Evolutionary conservation across 2,797 vertebrate species (phyloP), one percentile per base, ranked within the genome.

Genomic region (Ctenochaetus hawaiiensis): DNA sequence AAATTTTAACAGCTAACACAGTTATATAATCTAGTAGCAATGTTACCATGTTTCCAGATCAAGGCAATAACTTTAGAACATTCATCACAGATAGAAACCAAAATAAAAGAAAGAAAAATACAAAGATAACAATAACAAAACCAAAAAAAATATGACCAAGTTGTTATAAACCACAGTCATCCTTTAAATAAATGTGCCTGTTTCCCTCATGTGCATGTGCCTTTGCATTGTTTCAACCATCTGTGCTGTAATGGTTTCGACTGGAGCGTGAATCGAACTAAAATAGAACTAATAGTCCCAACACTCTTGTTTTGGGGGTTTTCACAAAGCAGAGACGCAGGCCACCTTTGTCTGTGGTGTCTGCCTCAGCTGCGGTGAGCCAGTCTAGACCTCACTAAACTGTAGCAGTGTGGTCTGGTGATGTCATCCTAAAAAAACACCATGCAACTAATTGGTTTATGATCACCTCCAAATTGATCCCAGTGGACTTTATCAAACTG

Each of bases 391-490:
- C 77, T 82, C 73, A 74, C 48, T 65, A 53, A 79, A 77, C 67
- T 37, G 26, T 41, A 81, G 73, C 83, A 58, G 56, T 83, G 80
- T 67, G 84, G 85, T 88, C 76, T 68, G 69, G 37, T 87, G 89
- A 91, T 83, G 87, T 91, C 85, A 90, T 80, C 53, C 62, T 67
- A 63, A 59, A 73, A 81, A 73, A 85, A 74, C 75, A 85, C 77
- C 56, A 49, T 23, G 56, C 62, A 70, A 58, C 80, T 91, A 93
- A 91, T 90, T 91, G 90, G 85, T 85, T 91, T 87, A 76, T 83
- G 85, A 90, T 92, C 90, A 82, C 78, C 82, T 88, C 84, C 78
- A 83, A 92, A 92, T 90, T 83, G 79, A 67, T 47, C 86, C 81
- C 77, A 45, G 66, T 41, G 75, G 88, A 80, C 67, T 66, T 73